These are phyloP conservation scores for Dasyurus viverrinus DNA, from an alignment of 2,113 vertebrate species.

Conservation along the genomic window DNA sequence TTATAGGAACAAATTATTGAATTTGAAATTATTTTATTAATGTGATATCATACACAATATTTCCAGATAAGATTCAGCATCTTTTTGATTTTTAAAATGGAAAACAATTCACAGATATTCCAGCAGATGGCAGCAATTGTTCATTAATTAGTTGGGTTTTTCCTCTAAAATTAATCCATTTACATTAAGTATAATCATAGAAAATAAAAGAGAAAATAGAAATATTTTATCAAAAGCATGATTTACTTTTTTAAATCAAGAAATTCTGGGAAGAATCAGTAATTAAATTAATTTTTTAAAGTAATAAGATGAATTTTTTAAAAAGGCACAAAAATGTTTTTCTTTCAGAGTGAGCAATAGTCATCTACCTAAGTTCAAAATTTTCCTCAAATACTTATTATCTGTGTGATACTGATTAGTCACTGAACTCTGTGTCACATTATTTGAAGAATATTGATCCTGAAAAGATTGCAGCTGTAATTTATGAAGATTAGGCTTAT, in stretches of 20 bases:
- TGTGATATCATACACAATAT: background rate
- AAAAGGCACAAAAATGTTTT: background rate
- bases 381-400: background rate
- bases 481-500: background rate
- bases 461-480: background rate
- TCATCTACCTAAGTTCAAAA: background rate
- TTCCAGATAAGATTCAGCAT: background rate
- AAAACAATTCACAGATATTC: background rate
- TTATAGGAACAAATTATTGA: background rate
- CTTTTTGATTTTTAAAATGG: background rate
- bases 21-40: background rate
- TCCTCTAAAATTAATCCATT: background rate
- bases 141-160: background rate
- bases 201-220: background rate
- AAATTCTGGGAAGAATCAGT: background rate
- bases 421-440: background rate
- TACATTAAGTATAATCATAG: background rate
- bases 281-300: background rate
- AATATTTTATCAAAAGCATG: background rate
- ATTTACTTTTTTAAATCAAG: background rate
- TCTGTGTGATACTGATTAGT: background rate
- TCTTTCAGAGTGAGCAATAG: background rate
- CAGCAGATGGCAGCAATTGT: background rate
- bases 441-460: background rate
- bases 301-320: background rate